Conservation (phyloP, 1,140 invertebrate species). For the Drosophila oshimai region DNA sequence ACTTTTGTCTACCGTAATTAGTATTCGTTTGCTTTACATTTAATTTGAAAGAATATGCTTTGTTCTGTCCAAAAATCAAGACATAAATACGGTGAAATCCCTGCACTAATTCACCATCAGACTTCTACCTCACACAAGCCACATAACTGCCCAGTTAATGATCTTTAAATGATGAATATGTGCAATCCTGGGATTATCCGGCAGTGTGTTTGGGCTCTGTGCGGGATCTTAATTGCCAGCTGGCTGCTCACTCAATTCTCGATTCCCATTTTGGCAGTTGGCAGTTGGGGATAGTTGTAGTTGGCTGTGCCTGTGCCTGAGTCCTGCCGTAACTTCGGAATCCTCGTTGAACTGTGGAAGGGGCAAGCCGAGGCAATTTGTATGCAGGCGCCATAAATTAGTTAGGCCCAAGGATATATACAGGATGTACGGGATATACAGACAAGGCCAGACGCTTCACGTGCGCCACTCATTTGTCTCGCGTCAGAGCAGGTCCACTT, state of each 20-base stretch:
- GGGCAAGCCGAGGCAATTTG: slow-evolving; percentile 52
- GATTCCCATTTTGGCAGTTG: not conserved
- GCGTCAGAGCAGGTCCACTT: slow-evolving; percentile 37
- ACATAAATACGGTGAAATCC: not conserved
- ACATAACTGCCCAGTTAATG: slow-evolving; percentile 30
- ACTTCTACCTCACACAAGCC: not conserved
- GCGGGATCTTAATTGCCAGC: slow-evolving; percentile 17
- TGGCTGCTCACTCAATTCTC: slow-evolving; percentile 9
- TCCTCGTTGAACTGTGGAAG: not conserved
- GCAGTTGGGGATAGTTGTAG: slow-evolving; percentile 19
- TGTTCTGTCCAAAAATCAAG: too few species aligned
- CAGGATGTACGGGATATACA: slow-evolving; percentile 9
- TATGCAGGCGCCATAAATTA: slow-evolving; percentile 75
- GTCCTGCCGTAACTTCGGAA: not conserved
- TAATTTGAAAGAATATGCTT: too few species aligned
- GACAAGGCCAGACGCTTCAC: slow-evolving; percentile 54
- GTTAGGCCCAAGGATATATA: slow-evolving; percentile 35
- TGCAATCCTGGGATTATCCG: not conserved
- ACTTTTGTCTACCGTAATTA: too few species aligned
- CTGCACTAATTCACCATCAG: not conserved
- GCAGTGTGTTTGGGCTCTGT: slow-evolving; percentile 5
- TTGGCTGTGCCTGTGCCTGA: not conserved
- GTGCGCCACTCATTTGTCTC: slow-evolving; percentile 76
- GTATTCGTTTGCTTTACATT: too few species aligned
- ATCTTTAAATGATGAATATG: slow-evolving; percentile 35